Evolutionary conservation across 2,113 vertebrate genomes (phyloP).

Genomic region (Channa maculata): DNA sequence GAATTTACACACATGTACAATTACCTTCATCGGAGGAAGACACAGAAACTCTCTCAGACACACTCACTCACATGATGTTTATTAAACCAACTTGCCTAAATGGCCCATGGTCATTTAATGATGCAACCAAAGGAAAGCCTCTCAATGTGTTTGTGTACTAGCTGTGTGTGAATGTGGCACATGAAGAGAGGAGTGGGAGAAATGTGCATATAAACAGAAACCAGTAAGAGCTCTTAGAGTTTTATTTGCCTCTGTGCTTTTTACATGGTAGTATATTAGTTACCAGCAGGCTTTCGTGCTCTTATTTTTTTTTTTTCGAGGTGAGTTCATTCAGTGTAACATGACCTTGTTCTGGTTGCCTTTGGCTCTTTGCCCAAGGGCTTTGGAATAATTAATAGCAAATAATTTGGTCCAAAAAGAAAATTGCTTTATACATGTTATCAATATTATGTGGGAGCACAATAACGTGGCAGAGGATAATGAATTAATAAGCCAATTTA

Average conservation of each 20-base stretch:
- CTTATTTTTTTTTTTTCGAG: slow-evolving; percentile 14
- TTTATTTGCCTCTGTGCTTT: slow-evolving; percentile 29
- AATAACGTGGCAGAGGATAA: not conserved
- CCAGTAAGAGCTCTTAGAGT: slow-evolving; percentile 16
- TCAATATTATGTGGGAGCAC: not conserved
- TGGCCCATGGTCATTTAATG: slow-evolving; percentile 63
- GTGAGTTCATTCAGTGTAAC: slow-evolving; percentile 1
- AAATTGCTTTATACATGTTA: not conserved
- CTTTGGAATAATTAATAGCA: slow-evolving; percentile 13
- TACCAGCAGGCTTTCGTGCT: slow-evolving; percentile 21
- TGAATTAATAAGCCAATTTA: slow-evolving; percentile 10
- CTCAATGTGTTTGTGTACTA: slow-evolving; percentile 30
- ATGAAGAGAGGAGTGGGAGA: not conserved
- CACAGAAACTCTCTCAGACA: slow-evolving; percentile 16
- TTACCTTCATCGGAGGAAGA: slow-evolving; percentile 26
- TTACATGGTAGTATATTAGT: slow-evolving; percentile 11
- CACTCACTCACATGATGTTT: slow-evolving; percentile 23
- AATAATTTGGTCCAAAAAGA: not conserved
- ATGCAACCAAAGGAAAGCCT: slow-evolving; percentile 68
- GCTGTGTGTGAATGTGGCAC: slow-evolving; percentile 8
- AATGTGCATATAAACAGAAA: slow-evolving; percentile 14
- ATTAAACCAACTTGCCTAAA: slow-evolving; percentile 47
- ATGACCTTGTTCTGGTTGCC: slow-evolving; percentile 29
- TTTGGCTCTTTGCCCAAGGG: not conserved
- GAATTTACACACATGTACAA: slow-evolving; percentile 16